Percentiles rank a stretch among this genome's conserved stretches.
phyloP scores from a whole-genome alignment of 2,797 vertebrate genomes.

The Leontopithecus rosalia region DNA sequence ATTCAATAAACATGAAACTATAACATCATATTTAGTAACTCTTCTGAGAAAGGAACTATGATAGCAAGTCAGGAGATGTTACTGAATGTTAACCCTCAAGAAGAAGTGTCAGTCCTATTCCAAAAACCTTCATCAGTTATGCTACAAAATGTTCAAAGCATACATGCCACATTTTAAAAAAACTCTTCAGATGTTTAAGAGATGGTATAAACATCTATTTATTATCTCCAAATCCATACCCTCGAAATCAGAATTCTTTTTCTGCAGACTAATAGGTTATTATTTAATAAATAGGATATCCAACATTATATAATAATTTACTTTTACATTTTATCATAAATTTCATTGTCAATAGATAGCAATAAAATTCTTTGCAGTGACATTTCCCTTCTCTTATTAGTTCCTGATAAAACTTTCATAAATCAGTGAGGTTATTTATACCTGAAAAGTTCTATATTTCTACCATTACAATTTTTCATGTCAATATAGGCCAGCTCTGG shows the following conservation, averaged over 20 bases:
- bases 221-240: not conserved
- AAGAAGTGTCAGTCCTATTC: not conserved
- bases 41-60: not conserved
- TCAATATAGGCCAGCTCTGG: conserved; percentile 71
- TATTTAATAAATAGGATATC: conserved; percentile 37
- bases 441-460: conserved; percentile 78
- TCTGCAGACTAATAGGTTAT: not conserved
- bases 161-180: not conserved
- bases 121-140: not conserved
- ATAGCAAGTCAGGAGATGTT: not conserved
- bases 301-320: not conserved
- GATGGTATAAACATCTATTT: not conserved
- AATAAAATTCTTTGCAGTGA: conserved; percentile 79
- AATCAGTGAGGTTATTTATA: conserved; percentile 81
- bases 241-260: not conserved
- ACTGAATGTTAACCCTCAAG: not conserved
- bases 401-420: conserved; percentile 76
- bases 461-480: conserved; percentile 80
- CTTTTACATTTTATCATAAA: conserved; percentile 57
- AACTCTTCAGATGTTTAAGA: not conserved
- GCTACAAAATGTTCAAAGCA: not conserved
- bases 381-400: conserved; percentile 38
- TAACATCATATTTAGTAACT: not conserved
- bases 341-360: conserved; percentile 78
- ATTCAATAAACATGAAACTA: not conserved